A percentile compares a stretch with the other conserved stretches of the same genome.
These are phyloP conservation scores for Congeria kusceri DNA, from an alignment of 2,888 invertebrate species.

Conservation along the genomic window DNA sequence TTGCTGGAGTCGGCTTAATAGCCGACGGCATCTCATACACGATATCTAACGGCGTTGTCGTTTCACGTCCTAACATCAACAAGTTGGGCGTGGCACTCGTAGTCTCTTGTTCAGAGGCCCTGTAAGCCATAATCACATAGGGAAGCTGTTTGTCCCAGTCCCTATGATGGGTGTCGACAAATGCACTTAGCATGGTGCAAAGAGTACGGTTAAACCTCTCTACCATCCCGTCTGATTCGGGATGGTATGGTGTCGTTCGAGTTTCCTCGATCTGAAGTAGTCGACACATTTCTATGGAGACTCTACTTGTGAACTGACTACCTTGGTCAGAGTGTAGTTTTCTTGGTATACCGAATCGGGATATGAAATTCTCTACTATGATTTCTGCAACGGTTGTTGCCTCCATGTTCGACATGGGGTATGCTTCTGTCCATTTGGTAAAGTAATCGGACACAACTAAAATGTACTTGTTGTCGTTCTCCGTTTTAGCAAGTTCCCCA, in stretches of 20 bases:
- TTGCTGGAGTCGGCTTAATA: background rate
- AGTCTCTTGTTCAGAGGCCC: background rate
- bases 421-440: conserved; percentile 3
- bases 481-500: conserved; percentile 5
- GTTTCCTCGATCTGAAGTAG: conserved; percentile 51
- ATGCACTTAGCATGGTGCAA: conserved; percentile 12
- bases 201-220: conserved; percentile 35
- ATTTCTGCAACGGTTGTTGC: conserved; percentile 35
- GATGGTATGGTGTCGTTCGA: conserved; percentile 51
- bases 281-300: conserved; percentile 22
- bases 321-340: conserved; percentile 52
- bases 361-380: conserved; percentile 38
- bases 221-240: conserved; percentile 46
- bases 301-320: conserved; percentile 41
- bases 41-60: conserved; percentile 1
- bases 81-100: background rate
- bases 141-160: conserved; percentile 14
- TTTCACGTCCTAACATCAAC: background rate
- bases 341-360: conserved; percentile 38
- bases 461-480: conserved; percentile 13
- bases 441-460: conserved; percentile 1
- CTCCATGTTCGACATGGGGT: conserved; percentile 26
- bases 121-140: conserved; percentile 1
- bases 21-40: background rate
- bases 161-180: background rate